Evolutionary conservation across 2,113 vertebrate genomes (phyloP), one percentile per base, ranked within the genome.

Genomic region (Thryonomys swinderianus): DNA sequence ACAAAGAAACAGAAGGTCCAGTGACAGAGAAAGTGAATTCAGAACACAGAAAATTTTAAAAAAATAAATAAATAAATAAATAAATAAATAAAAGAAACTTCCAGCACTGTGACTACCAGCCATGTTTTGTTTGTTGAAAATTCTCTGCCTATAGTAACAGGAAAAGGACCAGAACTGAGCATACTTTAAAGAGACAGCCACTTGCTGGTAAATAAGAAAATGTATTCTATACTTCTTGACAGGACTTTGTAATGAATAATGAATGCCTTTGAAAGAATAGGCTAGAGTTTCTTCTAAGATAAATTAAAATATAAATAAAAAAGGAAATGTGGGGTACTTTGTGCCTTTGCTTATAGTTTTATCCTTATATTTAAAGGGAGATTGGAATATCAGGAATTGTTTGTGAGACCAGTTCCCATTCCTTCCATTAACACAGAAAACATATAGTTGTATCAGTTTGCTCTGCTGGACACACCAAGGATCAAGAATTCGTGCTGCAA

Each of bases 361-460:
- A 30, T 45, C 42, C 34, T 85, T 87, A 55, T 48, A 34, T 79
- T 89, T 57, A 57, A 97, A 96, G 20, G 55, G 96, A 93, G 81
- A 97, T 8, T 45, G 76, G 85, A 83, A 1, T 64, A 53, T 45
- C 48, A 96, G 92, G 73, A 90, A 95, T 92, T 95, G 90, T 79
- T 84, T 96, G 83, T 92, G 85, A 94, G 90, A 95, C 94, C 83
- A 97, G 92, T 78, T 30, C 21, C 17, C 18, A 61, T 71, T 95
- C 34, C 73, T 89, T 59, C 80, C 79, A 93, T 74, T 61, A 34
- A 83, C 42, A 5, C 32, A 67, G 57, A 76, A 95, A 96, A 69
- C 79, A 89, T 93, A n/a, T 27, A 82, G 27, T 55, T 74, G 40
- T 23, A 30, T 51, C 51, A 67, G 37, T 91, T 91, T 87, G 64